Evolutionary conservation across 2,797 vertebrate species (phyloP).

Genomic region (Karalla daura): DNA sequence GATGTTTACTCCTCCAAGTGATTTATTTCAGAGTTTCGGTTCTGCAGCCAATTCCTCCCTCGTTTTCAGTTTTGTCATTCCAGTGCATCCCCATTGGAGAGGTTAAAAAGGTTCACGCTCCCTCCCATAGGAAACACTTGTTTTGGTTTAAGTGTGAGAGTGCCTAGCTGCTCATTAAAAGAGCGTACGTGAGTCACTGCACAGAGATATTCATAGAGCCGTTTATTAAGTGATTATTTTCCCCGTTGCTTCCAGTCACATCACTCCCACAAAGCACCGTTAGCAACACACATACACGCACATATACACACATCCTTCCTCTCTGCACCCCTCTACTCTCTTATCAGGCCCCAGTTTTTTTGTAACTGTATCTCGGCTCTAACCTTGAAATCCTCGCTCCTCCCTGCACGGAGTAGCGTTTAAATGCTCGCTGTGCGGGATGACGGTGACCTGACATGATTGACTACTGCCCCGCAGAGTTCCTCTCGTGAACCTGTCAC

Average conservation of each 20-base stretch:
- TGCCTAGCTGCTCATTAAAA: not conserved
- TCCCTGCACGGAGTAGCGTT: not conserved
- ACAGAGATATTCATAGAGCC: not conserved
- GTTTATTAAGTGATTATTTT: not conserved
- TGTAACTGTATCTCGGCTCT: constrained; percentile 2
- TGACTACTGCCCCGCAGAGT: constrained; percentile 9
- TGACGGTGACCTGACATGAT: constrained; percentile 7
- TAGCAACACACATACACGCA: no score
- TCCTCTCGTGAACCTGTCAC: constrained; percentile 1
- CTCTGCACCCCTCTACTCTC: not conserved
- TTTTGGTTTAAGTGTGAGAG: constrained; percentile 12
- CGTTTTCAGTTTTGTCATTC: no score
- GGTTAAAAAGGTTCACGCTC: constrained; percentile 9
- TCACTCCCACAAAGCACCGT: not conserved
- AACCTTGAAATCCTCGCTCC: constrained; percentile 10
- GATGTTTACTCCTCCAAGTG: no score
- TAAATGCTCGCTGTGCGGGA: constrained; percentile 6
- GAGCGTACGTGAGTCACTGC: not conserved
- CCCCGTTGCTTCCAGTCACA: not conserved
- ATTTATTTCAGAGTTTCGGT: no score
- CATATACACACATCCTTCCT: not conserved
- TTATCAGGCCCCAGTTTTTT: not conserved
- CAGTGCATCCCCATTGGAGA: no score
- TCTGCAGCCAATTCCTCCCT: no score
- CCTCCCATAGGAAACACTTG: not conserved